Percentiles rank a stretch among this genome's conserved stretches.
These are phyloP conservation scores for Ectemnius cavifrons DNA, from an alignment of 2,888 invertebrate species.

Conservation along the genomic window DNA sequence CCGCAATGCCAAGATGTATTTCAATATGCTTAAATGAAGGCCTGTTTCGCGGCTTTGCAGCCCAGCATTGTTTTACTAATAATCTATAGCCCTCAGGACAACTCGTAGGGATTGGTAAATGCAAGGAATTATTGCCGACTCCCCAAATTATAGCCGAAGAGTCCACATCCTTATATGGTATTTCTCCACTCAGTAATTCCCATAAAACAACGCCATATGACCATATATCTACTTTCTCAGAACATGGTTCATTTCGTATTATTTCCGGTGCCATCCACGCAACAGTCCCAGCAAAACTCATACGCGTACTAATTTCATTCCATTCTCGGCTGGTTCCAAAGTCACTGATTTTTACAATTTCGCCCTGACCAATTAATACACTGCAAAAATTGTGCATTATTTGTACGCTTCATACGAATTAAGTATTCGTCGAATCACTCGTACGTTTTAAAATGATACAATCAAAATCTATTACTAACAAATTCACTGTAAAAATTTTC, in stretches of 20 bases:
- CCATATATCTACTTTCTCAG: constrained; percentile 99
- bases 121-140: constrained; percentile 95
- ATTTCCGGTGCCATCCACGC: constrained; percentile 99
- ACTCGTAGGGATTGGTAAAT: constrained; percentile 93
- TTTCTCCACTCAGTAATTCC: constrained; percentile 97
- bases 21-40: constrained; percentile 95
- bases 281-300: constrained; percentile 99
- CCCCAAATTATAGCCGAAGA: constrained; percentile 99
- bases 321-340: constrained; percentile 97
- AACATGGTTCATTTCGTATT: constrained; percentile 96
- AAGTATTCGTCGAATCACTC: background rate
- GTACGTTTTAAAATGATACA: background rate
- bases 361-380: constrained; percentile 89
- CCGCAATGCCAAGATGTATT: constrained; percentile 94
- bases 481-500: constrained; percentile 66
- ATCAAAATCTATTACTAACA: constrained; percentile 1
- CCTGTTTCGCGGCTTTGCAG: constrained; percentile 91
- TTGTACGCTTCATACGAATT: background rate
- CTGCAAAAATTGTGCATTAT: constrained; percentile 77
- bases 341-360: constrained; percentile 96
- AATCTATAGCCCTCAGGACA: constrained; percentile 94
- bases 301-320: constrained; percentile 96
- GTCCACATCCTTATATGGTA: constrained; percentile 96
- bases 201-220: constrained; percentile 98
- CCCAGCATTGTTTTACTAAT: constrained; percentile 95